Evolutionary conservation across 1,140 invertebrate genomes (phyloP), one percentile per base, ranked within the genome.

Genomic region (Aphaenogaster ashmeadi): DNA sequence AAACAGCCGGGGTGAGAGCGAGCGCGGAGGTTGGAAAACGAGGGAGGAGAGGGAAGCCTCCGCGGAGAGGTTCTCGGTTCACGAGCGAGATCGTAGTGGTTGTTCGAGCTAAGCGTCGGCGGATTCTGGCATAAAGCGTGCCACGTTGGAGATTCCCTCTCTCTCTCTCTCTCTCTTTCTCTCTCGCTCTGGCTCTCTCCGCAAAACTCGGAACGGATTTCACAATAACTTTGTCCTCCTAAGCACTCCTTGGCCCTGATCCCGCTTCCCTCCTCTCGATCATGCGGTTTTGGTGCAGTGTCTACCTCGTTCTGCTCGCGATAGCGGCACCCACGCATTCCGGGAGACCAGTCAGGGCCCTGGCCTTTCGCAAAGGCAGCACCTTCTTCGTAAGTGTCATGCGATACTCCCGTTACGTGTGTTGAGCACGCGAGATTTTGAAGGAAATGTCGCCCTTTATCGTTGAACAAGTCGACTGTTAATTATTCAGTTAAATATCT

Each of bases 311-410:
- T 47, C 60, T 88, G 3, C 11, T 90, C 58, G 84, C 36, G 13
- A 56, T 33, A 21, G 33, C 33, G 69, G 27, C 33, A 8, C 15
- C 41, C 21, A 79, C 77, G 79, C 77, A 88, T 5, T 60, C n/a
- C n/a, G 38, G 80, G 15, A 90, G 90, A 58, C 52, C 67, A 74
- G 93, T 89, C 69, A 93, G 95, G 74, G 77, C 90, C n/a, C 60
- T 95, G 38, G 91, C 94, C 6, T 95, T 95, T 60, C 86, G 87
- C 5, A 95, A 95, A 77, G 94, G 94, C 62, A 94, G 93, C 91
- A 94, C 93, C 41, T 94, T 94, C 86, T 95, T 95, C 88, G 95
- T 95, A 87, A 95, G 95, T 95, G 92, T 80, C 41, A 41, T 18
- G 0, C 38, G 27, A 18, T 7, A 44, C 5, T 47, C 3, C 52